Evolutionary conservation across 2,888 invertebrate genomes (phyloP).

Genomic region (Chloroclystis v-ata): DNA sequence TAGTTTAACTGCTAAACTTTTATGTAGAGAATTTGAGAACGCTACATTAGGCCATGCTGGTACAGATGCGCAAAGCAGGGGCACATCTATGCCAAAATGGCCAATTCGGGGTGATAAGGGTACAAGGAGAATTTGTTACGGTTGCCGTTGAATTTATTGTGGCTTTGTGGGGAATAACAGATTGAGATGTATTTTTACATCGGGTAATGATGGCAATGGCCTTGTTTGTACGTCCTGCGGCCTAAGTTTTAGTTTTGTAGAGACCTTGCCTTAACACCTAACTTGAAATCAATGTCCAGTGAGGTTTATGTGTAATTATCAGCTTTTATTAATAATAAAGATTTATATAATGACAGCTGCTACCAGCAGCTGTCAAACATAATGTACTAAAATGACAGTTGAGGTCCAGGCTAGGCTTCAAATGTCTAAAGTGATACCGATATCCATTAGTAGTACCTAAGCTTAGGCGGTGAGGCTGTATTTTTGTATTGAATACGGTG

Average conservation of each 20-base stretch:
- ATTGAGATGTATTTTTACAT: constrained; percentile 15
- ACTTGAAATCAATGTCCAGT: too few species aligned
- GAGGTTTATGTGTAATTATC: not conserved
- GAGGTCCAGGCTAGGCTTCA: too few species aligned
- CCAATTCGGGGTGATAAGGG: constrained; percentile 42
- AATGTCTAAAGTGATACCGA: too few species aligned
- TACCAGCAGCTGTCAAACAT: too few species aligned
- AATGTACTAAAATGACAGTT: too few species aligned
- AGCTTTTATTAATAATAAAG: too few species aligned
- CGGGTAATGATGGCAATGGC: constrained; percentile 4
- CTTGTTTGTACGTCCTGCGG: constrained; percentile 1
- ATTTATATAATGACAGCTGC: too few species aligned
- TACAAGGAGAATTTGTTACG: constrained; percentile 31
- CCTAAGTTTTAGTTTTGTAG: too few species aligned
- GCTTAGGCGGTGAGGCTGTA: too few species aligned
- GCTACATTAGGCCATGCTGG: constrained; percentile 39
- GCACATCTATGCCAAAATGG: constrained; percentile 27
- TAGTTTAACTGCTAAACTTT: constrained; percentile 4
- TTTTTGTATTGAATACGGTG: too few species aligned
- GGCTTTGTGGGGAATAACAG: constrained; percentile 13
- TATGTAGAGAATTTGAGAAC: constrained; percentile 12
- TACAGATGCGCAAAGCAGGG: constrained; percentile 41
- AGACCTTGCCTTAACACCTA: too few species aligned
- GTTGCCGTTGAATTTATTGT: constrained; percentile 38
- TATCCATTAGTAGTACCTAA: too few species aligned